Evolutionary conservation across 2,888 invertebrate genomes (phyloP), one percentile per base, ranked within the genome.

Genomic region (Resseliella maxima): DNA sequence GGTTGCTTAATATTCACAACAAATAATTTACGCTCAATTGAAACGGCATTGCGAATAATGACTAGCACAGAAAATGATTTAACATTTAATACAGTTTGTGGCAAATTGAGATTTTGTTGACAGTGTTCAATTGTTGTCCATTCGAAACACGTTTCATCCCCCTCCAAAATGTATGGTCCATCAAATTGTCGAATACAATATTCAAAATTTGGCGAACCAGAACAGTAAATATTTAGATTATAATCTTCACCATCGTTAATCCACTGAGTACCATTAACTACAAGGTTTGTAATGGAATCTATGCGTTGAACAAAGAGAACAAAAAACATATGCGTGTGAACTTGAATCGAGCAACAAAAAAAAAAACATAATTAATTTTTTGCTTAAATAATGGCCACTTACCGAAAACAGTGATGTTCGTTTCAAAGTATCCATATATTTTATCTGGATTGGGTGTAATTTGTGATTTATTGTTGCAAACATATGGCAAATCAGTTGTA

Each of bases 171-270:
- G 83, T 83, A 38, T 10, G 72, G 72, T 2, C 72, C 72, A 15
- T 83, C 38, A 12, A 83, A n/a, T 83, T 83, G 83, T 38, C 24
- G 83, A 3, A 83, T 38, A 38, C 83, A 83, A n/a, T 83, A 83
- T 83, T 83, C 83, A 18, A 83, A 83, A n/a, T n/a, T 83, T 1
- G 83, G 83, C n/a, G 83, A 83, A 38, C 83, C 83, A 38, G n/a
- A n/a, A n/a, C 83, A 83, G 38, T n/a, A 83, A 21, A 83, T 83
- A 12, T 83, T 38, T 8, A 83, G 24, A n/a, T 83, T 8, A 83
- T 38, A 38, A 24, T 83, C 38, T 3, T 83, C 83, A 24, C 38
- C 83, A 6, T 83, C 83, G 8, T 83, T 21, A n/a, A 83, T 38
- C 83, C 83, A 83, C 0, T 21, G 0, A 5, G 83, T 12, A 38